Evolutionary conservation across 2,113 vertebrate genomes (phyloP).

Genomic region (Thalassarche chlororhynchos): DNA sequence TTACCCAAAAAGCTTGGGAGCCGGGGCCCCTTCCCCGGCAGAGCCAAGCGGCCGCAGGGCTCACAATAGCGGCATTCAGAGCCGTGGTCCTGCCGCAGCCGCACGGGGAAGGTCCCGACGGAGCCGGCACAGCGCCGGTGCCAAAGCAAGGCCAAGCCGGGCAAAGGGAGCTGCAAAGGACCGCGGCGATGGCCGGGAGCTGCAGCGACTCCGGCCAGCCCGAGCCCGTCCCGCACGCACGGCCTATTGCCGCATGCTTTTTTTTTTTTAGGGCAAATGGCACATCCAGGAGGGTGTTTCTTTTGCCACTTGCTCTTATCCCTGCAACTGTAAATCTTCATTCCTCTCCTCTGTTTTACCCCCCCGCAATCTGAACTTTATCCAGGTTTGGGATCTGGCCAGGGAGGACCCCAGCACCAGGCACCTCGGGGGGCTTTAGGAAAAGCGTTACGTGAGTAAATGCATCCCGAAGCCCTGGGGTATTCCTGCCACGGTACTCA

Average conservation of each 20-base stretch:
- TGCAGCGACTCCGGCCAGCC: neutral
- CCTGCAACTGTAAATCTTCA: neutral
- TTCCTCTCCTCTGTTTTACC: neutral
- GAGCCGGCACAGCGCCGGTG: neutral
- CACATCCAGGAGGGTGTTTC: neutral
- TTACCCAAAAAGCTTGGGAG: neutral
- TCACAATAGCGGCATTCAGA: neutral
- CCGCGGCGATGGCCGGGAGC: rapidly evolving
- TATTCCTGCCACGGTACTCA: neutral
- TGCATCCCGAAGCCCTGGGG: neutral
- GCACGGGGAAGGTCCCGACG: rapidly evolving
- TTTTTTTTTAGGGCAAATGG: neutral
- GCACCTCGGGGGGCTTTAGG: rapidly evolving
- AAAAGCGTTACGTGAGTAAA: rapidly evolving
- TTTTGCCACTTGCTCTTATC: neutral
- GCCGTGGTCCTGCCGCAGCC: rapidly evolving
- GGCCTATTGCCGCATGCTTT: rapidly evolving
- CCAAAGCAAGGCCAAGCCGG: neutral
- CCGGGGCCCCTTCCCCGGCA: neutral
- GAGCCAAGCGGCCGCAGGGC: neutral
- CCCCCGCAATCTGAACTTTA: neutral
- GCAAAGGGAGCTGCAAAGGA: neutral
- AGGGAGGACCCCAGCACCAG: neutral
- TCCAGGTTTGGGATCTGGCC: neutral
- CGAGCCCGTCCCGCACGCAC: rapidly evolving